Percentiles rank a stretch among this genome's conserved stretches.
phyloP scores from a whole-genome alignment of 2,113 vertebrate species.

The Lepidothrix coronata region DNA sequence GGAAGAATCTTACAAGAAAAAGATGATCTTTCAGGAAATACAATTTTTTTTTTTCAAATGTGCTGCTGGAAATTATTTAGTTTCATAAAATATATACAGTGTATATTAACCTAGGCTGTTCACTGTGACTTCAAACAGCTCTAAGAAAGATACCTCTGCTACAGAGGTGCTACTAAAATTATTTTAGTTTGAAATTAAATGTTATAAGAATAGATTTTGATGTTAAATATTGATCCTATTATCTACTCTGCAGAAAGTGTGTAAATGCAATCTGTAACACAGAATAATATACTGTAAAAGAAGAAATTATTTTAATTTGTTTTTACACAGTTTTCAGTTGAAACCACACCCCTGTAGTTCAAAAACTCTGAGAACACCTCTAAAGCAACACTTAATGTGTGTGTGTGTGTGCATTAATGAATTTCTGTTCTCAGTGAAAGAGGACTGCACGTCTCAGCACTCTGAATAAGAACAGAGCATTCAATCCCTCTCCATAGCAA shows the following conservation, averaged over 20 bases:
- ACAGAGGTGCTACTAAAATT: not conserved
- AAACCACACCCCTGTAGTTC: conserved; percentile 44
- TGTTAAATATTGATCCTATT: conserved; percentile 38
- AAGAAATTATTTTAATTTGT: conserved; percentile 39
- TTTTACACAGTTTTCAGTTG: not conserved
- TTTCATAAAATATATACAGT: not conserved
- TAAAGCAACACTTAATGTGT: conserved; percentile 58
- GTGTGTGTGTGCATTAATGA: conserved; percentile 67
- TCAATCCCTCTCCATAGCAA: conserved; percentile 71
- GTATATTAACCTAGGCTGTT: not conserved
- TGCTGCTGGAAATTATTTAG: not conserved
- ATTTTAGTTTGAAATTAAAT: conserved; percentile 27
- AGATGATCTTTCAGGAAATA: not conserved
- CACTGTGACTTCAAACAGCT: not conserved
- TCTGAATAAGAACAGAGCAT: conserved; percentile 74
- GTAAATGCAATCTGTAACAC: not conserved
- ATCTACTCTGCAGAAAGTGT: not conserved
- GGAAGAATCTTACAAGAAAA: not conserved
- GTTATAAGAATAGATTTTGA: not conserved
- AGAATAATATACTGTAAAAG: not conserved
- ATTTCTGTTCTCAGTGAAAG: conserved; percentile 66
- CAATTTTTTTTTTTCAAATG: not conserved
- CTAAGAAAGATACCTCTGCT: not conserved
- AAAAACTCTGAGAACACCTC: conserved; percentile 54
- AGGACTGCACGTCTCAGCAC: conserved; percentile 73